Conservation (phyloP, 2,113 vertebrate species). For the Oncorhynchus mykiss region DNA sequence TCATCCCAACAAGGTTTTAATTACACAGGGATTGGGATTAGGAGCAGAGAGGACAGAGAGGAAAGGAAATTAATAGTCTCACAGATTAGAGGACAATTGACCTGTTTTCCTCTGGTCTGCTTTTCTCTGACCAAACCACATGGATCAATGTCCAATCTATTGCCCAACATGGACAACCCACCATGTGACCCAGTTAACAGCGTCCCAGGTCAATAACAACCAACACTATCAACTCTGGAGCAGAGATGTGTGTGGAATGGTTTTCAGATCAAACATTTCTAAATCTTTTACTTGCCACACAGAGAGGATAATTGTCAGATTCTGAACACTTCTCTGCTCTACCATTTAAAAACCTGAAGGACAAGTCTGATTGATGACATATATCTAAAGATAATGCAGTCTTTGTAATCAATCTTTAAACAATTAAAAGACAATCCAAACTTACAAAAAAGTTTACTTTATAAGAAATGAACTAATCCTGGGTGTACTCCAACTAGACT, state of each 20-base stretch:
- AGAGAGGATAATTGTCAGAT: not conserved
- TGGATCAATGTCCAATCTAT: constrained; percentile 61
- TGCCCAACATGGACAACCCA: constrained; percentile 16
- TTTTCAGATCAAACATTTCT: not conserved
- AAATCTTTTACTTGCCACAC: not conserved
- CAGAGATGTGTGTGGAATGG: not conserved
- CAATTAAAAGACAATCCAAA: not conserved
- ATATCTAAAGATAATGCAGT: not conserved
- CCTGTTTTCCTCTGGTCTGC: constrained; percentile 45
- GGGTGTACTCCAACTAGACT: not conserved
- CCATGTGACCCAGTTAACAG: constrained; percentile 58
- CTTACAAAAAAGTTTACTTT: not conserved
- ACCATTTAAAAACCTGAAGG: not conserved
- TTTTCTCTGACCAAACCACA: constrained; percentile 36
- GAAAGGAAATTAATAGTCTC: constrained; percentile 39
- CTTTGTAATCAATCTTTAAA: not conserved
- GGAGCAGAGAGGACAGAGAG: constrained; percentile 12
- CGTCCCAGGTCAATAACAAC: constrained; percentile 14
- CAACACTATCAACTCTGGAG: not conserved
- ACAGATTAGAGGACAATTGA: constrained; percentile 52
- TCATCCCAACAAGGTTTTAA: constrained; percentile 13
- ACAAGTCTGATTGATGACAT: not conserved
- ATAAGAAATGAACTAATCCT: not conserved
- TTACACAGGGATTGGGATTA: constrained; percentile 29
- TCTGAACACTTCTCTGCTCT: not conserved